Conservation (phyloP, 2,113 vertebrate genomes). For the Neolamprologus tretocephalus region DNA sequence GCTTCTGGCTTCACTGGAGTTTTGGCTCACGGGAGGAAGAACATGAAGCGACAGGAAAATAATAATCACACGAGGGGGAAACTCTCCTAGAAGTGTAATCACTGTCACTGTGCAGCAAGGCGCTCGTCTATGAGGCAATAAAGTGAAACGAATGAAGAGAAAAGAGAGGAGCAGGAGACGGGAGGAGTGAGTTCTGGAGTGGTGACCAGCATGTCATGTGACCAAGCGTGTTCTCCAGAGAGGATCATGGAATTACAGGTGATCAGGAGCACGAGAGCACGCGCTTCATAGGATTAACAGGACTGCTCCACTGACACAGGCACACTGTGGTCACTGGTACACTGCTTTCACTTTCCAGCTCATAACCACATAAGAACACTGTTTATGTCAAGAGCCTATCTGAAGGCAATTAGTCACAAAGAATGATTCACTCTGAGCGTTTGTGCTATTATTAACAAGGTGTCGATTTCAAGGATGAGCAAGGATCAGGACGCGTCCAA, state of each 20-base stretch:
- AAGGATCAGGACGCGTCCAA: neutral
- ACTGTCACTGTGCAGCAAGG: neutral
- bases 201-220: slow-evolving; percentile 19
- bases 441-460: neutral
- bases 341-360: neutral
- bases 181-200: neutral
- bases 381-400: too few species aligned
- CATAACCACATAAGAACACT: neutral
- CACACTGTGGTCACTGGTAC: neutral
- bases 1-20: neutral
- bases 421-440: neutral
- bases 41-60: neutral
- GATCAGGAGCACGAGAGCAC: slow-evolving; percentile 30
- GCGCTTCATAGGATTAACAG: neutral
- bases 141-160: neutral
- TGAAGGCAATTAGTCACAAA: neutral
- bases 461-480: neutral
- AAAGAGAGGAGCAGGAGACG: too few species aligned
- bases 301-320: slow-evolving; percentile 9
- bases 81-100: neutral
- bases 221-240: slow-evolving; percentile 30
- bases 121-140: neutral
- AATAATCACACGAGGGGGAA: neutral
- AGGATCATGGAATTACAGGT: slow-evolving; percentile 62
- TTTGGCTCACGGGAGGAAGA: neutral